Evolutionary conservation across 2,888 invertebrate genomes (phyloP).

Genomic region (Caradrina clavipalpis): DNA sequence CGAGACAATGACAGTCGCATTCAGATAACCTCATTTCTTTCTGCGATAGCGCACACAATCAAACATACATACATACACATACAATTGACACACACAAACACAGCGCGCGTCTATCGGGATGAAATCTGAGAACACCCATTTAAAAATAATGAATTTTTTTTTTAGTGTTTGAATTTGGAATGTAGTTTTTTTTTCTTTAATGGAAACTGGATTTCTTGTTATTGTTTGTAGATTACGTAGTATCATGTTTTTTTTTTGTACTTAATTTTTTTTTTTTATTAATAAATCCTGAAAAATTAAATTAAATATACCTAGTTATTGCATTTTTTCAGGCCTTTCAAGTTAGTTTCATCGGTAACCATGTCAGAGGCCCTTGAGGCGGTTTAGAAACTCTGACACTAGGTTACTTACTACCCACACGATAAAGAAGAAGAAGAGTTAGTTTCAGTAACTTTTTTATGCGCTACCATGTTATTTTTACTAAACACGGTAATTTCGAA

Average conservation of each 20-base stretch:
- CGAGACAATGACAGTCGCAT: slow-evolving; percentile 87
- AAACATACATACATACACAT: slow-evolving; percentile 68
- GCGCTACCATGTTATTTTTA: too few relatives aligned
- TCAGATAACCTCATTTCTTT: slow-evolving; percentile 91
- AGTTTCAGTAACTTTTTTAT: too few relatives aligned
- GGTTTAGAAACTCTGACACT: too few relatives aligned
- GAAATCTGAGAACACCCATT: slow-evolving; percentile 63
- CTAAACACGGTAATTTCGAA: too few relatives aligned
- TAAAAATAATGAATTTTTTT: slow-evolving; percentile 45
- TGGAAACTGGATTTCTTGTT: background rate
- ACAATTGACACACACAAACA: slow-evolving; percentile 63
- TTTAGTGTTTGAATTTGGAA: slow-evolving; percentile 5
- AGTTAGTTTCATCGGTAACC: too few relatives aligned
- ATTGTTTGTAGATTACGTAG: background rate
- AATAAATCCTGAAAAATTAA: too few relatives aligned
- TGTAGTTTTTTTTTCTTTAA: background rate
- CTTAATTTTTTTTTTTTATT: background rate
- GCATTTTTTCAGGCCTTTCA: background rate
- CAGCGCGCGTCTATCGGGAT: slow-evolving; percentile 59
- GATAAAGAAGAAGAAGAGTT: too few relatives aligned
- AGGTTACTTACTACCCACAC: too few relatives aligned
- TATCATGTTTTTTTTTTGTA: background rate
- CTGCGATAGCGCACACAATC: slow-evolving; percentile 79
- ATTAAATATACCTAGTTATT: too few relatives aligned
- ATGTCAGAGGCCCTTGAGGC: too few relatives aligned